Conservation (phyloP, 2,113 vertebrate species). For the Cyanistes caeruleus region DNA sequence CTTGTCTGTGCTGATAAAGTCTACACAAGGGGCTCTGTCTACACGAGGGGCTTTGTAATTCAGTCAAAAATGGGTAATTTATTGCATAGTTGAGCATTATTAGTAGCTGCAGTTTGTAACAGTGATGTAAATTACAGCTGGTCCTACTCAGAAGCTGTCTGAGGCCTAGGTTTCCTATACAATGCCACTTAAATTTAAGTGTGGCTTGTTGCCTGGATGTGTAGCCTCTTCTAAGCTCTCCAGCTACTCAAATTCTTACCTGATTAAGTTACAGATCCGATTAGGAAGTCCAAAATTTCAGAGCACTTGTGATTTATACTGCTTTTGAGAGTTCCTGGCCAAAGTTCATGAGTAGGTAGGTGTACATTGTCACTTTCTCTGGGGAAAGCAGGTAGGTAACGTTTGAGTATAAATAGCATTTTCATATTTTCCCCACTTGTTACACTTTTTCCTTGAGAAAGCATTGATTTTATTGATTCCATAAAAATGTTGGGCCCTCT, state of each 20-base stretch:
- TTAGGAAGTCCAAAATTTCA: background rate
- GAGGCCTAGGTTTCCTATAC: background rate
- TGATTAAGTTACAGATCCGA: background rate
- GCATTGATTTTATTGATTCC: background rate
- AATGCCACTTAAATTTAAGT: background rate
- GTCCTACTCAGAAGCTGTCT: background rate
- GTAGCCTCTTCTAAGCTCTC: background rate
- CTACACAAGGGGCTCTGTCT: background rate
- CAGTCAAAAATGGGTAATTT: background rate
- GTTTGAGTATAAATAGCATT: background rate
- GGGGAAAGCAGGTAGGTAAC: fast-evolving
- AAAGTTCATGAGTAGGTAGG: background rate
- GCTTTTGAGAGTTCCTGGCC: background rate
- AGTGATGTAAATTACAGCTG: background rate
- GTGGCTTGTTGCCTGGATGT: background rate
- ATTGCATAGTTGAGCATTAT: background rate
- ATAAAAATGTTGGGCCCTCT: background rate
- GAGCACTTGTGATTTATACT: background rate
- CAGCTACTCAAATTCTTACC: background rate
- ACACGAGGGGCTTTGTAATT: background rate
- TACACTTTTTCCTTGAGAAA: background rate
- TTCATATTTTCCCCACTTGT: background rate
- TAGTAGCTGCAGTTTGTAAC: background rate
- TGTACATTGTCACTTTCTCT: background rate
- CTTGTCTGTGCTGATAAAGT: background rate